Base-by-base conservation (phyloP, 2,797 vertebrate genomes). In the Spea hammondii region DNA sequence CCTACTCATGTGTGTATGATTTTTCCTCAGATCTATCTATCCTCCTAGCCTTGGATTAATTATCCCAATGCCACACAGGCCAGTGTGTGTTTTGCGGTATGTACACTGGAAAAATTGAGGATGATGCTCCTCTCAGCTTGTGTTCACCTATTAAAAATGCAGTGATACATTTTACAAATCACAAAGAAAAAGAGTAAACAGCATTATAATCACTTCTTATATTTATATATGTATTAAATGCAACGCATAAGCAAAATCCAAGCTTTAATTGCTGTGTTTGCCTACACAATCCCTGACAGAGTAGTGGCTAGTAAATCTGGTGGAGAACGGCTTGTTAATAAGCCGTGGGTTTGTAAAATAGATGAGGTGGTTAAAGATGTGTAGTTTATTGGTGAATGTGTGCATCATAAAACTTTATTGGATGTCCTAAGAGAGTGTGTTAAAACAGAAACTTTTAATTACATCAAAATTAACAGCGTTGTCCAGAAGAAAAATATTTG, bases 351-450 rank as follows among this genome's bases (percentile, higher is more conserved):
- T 79, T 72, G 47, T 78, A 72, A 64, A 67, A 45, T 65, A 72
- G 70, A 46, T 67, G 60, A 78, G 59, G 51, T 72, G 70, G 11
- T 59, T 66, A 55, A 66, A 71, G 76, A 72, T 64, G 10, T 45
- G 70, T 51, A 57, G 50, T 78, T 76, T 72, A 78, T 50, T 51
- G 62, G 53, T 66, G 45, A 66, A 55, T 45, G 51, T 67, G 9
- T 12, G 62, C 70, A 50, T 71, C 69, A 78, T 78, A 72, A 78
- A 78, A 72, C 46, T 62, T 48, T 57, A 66, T 54, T 44, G 70
- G 53, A 6, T 59, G 70, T 73, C 77, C 44, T 70, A 53, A 66
- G 60, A 78, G 70, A 55, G 70, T 13, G 70, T 71, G 70, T 50
- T 57, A 57, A 32, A 66, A 79, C 48, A 65, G 70, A 66, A 14